A percentile compares a stretch with the other conserved stretches of the same genome.
phyloP scores from a whole-genome alignment of 2,113 vertebrate species.

The Fregetta grallaria region DNA sequence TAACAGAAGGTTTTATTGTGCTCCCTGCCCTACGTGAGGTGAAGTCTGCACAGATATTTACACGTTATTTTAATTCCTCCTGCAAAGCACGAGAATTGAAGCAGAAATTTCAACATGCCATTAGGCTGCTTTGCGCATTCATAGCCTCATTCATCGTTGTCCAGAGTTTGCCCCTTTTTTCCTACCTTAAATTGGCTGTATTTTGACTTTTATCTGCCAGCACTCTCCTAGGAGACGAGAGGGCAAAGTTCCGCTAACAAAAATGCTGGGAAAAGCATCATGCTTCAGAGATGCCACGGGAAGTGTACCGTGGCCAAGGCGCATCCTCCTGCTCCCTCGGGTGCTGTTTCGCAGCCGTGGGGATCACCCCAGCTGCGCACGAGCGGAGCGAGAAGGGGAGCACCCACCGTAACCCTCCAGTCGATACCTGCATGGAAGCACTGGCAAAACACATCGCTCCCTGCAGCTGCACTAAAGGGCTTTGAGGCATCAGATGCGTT shows the following conservation, averaged over 20 bases:
- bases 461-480: rapidly evolving
- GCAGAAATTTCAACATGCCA: not conserved
- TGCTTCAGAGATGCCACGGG: not conserved
- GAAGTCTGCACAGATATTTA: not conserved
- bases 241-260: not conserved
- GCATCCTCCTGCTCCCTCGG: not conserved
- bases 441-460: not conserved
- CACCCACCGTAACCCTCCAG: not conserved
- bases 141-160: not conserved
- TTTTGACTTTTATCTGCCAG: not conserved
- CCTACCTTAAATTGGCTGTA: not conserved
- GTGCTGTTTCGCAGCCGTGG: not conserved
- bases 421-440: not conserved
- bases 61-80: not conserved
- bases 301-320: not conserved
- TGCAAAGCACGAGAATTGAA: not conserved
- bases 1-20: not conserved
- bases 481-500: not conserved
- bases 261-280: not conserved
- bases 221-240: not conserved
- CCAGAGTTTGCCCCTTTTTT: not conserved
- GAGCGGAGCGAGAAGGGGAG: not conserved
- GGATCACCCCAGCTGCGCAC: not conserved
- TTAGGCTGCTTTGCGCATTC: not conserved
- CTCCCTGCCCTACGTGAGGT: not conserved